Evolutionary conservation across 2,888 invertebrate species (phyloP).

Genomic region (Andricus quercusramuli): DNA sequence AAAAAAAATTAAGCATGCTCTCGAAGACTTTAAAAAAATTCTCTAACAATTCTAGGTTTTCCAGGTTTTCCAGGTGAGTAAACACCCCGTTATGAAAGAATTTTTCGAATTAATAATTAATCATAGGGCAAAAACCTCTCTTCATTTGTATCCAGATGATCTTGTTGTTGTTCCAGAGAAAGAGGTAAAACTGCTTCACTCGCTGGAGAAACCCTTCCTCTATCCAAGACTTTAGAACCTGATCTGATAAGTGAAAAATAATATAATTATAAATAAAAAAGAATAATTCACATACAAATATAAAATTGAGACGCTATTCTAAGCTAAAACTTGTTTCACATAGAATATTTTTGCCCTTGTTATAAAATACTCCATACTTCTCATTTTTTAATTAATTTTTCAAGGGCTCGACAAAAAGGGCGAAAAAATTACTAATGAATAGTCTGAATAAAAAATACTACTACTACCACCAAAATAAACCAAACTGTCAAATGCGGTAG

Average conservation of each 20-base stretch:
- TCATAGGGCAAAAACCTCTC: constrained; percentile 68
- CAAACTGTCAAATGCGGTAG: background rate
- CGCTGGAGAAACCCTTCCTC: constrained; percentile 83
- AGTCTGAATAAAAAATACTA: background rate
- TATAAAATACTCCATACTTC: too few species aligned
- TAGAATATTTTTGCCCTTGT: too few species aligned
- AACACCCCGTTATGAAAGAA: background rate
- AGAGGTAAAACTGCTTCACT: constrained; percentile 80
- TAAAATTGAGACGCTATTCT: background rate
- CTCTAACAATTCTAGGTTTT: too few species aligned
- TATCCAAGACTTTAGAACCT: constrained; percentile 85
- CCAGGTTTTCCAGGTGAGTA: too few species aligned
- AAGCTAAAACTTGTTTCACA: too few species aligned
- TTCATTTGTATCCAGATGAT: constrained; percentile 74
- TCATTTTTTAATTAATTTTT: too few species aligned
- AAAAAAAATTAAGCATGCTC: too few species aligned
- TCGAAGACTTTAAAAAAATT: too few species aligned
- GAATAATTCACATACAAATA: constrained; percentile 2
- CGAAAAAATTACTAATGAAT: too few species aligned
- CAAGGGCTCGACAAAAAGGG: background rate
- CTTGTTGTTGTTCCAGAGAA: constrained; percentile 71
- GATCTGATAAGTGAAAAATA: constrained; percentile 79
- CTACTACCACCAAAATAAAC: constrained; percentile 14
- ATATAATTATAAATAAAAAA: constrained; percentile 29
- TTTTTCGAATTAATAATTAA: background rate